Base-by-base conservation (phyloP, 2,888 invertebrate genomes). In the Netelia melanura region DNA sequence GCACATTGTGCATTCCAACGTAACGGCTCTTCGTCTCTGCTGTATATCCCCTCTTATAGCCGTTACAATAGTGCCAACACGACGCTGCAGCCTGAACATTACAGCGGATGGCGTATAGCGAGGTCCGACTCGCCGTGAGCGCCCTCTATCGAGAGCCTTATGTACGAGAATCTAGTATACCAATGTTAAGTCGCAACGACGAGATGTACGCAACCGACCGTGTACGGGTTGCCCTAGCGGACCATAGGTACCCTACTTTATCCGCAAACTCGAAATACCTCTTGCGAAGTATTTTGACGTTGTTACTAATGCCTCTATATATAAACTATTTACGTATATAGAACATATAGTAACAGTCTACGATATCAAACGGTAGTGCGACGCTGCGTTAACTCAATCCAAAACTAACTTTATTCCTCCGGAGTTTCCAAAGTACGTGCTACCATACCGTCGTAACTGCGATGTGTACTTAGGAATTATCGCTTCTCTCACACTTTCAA, bases 1-100 rank as follows among this genome's bases (percentile, higher is more conserved):
- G 84, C 79, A 84, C 85, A 88, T 89, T 87, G 89, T 87, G 85
- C 85, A 89, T 88, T 88, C 87, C 84, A 67, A 54, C 81, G 85
- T 85, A 87, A 56, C 72, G 75, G 70, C 58, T 71, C 30, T 75
- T 81, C 82, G 79, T 83, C 81, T 65, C 83, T 72, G 43, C 54
- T 58, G 71, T 81, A 61, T 83, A 79, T 84, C 56, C 75, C 38
- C 58, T 71, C 52, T 23, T 44, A 48, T 71, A 38, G 21, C n/a
- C 25, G 14, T 17, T 56, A 61, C 67, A 30, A 21, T 54, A 21
- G 70, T 44, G 38, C 58, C 30, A 58, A 71, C 23, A 48, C 25
- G 58, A 30, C 3, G 30, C 10, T 11, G 38, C 17, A 52, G 38
- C 64, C n/a, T 30, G 48, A 61, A 62, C 44, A 62, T 14, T 62